Base-by-base conservation (phyloP, 2,888 invertebrate genomes). In the Arge pagana region DNA sequence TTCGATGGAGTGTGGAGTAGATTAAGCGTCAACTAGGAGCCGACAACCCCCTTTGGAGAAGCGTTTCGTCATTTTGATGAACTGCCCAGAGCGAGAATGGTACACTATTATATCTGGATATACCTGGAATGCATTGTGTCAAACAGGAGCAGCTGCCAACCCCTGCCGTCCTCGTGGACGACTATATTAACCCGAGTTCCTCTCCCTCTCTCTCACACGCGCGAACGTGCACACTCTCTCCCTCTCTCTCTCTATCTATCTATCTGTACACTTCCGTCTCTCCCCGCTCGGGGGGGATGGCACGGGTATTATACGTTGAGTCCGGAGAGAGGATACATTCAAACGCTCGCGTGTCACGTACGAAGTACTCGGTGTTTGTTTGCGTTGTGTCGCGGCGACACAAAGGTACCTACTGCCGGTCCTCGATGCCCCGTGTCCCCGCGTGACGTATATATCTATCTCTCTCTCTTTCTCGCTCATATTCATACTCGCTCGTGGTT, bases 341-440 rank as follows among this genome's bases (percentile, higher is more conserved):
- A n/a, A n/a, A n/a, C n/a, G n/a, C n/a, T n/a, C n/a, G n/a, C n/a
- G n/a, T n/a, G n/a, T n/a, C n/a, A n/a, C n/a, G n/a, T n/a, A n/a
- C n/a, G n/a, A n/a, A n/a, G n/a, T 30, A 24, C 56, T 52, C 53
- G 53, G 65, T 72, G 71, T 72, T 73, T 73, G 72, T 73, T 74
- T 72, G 73, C 64, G 68, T 67, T 66, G 67, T 62, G 61, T 64
- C 63, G 59, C 58, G 56, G 55, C 53, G 57, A 55, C 49, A 72
- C 72, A 73, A 74, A 73, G 70, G n/a, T n/a, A n/a, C n/a, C n/a
- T n/a, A n/a, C n/a, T n/a, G n/a, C n/a, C n/a, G 74, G 66, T 68
- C 28, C 28, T 10, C 10, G 28, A 67, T 62, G 62, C 66, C 59
- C 53, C 62, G n/a, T n/a, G n/a, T n/a, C n/a, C n/a, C n/a, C n/a